A percentile compares a stretch with the other conserved stretches of the same genome.
Evolutionary conservation across 2,797 vertebrate genomes (phyloP).

Genomic region (Calcarius lapponicus): DNA sequence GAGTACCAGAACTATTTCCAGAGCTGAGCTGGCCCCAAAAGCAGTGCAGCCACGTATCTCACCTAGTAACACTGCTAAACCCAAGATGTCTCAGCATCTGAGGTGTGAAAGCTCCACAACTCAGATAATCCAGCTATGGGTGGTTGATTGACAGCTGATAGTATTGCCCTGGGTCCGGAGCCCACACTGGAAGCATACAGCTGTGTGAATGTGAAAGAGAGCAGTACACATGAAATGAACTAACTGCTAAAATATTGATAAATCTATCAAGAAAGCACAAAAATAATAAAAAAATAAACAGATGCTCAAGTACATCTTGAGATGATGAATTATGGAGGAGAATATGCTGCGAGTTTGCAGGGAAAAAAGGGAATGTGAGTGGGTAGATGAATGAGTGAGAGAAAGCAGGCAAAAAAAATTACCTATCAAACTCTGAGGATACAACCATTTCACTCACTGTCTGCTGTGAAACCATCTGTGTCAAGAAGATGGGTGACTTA

Average conservation of each 20-base stretch:
- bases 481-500: slow-evolving; percentile 10
- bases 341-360: slow-evolving; percentile 59
- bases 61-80: slow-evolving; percentile 51
- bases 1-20: slow-evolving; percentile 29
- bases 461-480: slow-evolving; percentile 22
- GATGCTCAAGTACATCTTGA: slow-evolving; percentile 74
- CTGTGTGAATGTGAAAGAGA: slow-evolving; percentile 11
- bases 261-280: slow-evolving; percentile 74
- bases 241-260: slow-evolving; percentile 78
- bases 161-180: background rate
- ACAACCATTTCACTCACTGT: slow-evolving; percentile 12
- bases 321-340: slow-evolving; percentile 75
- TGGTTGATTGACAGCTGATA: background rate
- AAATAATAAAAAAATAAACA: slow-evolving; percentile 79
- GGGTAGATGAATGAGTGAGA: slow-evolving; percentile 36
- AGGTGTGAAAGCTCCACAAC: slow-evolving; percentile 6
- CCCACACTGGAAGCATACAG: background rate
- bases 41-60: background rate
- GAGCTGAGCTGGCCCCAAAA: slow-evolving; percentile 9
- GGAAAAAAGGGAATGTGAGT: slow-evolving; percentile 51
- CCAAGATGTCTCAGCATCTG: slow-evolving; percentile 14
- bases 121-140: background rate
- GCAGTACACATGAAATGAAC: slow-evolving; percentile 60
- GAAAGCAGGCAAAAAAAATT: slow-evolving; percentile 36
- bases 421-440: slow-evolving; percentile 18